Percentiles rank a stretch among this genome's conserved stretches.
These are phyloP conservation scores for Xestia xanthographa DNA, from an alignment of 2,888 invertebrate species.

Conservation along the genomic window DNA sequence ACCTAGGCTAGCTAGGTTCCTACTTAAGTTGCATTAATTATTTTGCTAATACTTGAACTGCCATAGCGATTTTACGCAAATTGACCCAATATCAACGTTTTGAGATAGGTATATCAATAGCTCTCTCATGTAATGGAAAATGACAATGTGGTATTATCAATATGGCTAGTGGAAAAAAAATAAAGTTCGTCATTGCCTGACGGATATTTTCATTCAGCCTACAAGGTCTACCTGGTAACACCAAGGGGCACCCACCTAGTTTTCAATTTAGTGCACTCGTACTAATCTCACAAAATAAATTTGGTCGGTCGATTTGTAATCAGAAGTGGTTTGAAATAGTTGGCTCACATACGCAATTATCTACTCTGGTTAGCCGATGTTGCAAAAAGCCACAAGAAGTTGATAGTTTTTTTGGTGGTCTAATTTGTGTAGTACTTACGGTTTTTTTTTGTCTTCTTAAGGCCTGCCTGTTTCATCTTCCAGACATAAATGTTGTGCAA, in stretches of 20 bases:
- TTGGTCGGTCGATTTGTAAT: slow-evolving; percentile 10
- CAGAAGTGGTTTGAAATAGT: background rate
- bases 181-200: background rate
- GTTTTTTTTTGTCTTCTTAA: background rate
- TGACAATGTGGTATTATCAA: background rate
- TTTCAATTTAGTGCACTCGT: background rate
- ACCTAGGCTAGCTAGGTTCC: background rate
- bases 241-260: background rate
- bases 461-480: fast-evolving
- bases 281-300: slow-evolving; percentile 3
- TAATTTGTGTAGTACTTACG: background rate
- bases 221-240: background rate
- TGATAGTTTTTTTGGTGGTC: background rate
- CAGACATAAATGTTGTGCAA: background rate
- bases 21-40: background rate
- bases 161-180: slow-evolving; percentile 5
- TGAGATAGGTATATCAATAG: background rate
- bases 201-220: background rate
- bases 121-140: background rate
- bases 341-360: slow-evolving; percentile 4
- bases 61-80: background rate
- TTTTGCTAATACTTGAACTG: background rate
- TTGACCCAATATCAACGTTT: background rate
- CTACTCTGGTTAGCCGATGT: background rate
- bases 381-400: slow-evolving; percentile 4